Conservation (phyloP, 2,113 vertebrate species). For the Lates calcarifer region DNA sequence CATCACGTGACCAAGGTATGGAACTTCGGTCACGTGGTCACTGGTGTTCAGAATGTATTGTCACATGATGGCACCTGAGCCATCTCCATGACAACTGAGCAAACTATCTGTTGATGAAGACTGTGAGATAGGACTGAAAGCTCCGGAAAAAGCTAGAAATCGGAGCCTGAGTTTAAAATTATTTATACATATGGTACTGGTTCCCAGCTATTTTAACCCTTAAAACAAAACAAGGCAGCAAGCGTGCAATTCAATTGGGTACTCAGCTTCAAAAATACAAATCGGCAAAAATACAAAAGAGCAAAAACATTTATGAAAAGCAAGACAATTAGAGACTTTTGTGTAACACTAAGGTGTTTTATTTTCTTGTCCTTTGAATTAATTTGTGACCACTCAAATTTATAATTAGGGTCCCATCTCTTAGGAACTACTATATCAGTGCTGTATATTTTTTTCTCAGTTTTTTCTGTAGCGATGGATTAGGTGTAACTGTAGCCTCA, state of each 20-base stretch:
- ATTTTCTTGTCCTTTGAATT: not conserved
- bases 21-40: not conserved
- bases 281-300: not conserved
- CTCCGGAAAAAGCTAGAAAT: not conserved
- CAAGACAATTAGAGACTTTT: not conserved
- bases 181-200: not conserved
- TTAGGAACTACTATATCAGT: too few species aligned
- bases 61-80: not conserved
- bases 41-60: not conserved
- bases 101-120: not conserved
- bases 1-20: not conserved
- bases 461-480: not conserved
- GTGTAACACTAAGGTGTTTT: too few species aligned
- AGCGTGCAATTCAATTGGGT: not conserved
- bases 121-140: not conserved
- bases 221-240: not conserved
- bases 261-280: not conserved
- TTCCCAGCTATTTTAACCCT: not conserved
- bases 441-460: not conserved
- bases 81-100: not conserved
- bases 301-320: not conserved
- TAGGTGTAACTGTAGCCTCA: not conserved
- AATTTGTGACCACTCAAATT: not conserved
- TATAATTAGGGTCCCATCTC: not conserved
- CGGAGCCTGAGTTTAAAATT: not conserved